Evolutionary conservation across 2,797 vertebrate genomes (phyloP), one percentile per base, ranked within the genome.

Genomic region (Ibycter americanus): DNA sequence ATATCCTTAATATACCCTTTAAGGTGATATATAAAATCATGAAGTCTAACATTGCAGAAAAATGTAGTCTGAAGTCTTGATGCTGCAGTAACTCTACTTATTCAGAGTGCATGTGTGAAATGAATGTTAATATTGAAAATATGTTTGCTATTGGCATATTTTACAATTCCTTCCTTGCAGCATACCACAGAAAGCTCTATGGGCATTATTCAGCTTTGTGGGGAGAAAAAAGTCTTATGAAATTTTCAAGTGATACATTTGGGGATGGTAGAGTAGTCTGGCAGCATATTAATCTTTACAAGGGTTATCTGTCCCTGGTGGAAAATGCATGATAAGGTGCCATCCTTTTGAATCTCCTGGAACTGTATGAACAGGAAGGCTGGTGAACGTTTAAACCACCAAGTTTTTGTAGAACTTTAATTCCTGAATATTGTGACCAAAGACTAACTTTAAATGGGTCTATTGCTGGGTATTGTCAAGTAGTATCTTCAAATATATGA

Each of bases 201-300:
- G 5, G 31, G 42, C 38, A 67, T 95, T 94, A 91, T 88, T 92
- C 72, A 92, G 54, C 72, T 76, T 79, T 86, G 76, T 29, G 36
- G 34, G 40, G 12, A 25, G 10, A 2, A 12, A 26, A 65, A 42
- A 5, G 20, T 59, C 49, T 72, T 89, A 81, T 81, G 76, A 95
- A 97, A 97, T 91, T 96, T 97, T 95, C 32, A 89, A 92, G 32
- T 32, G 31, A 68, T 83, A 36, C 55, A 71, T 91, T 95, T 83
- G 67, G 86, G 74, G 32, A 72, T 72, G 51, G 70, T 81, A 31
- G 70, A 67, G 47, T 58, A 72, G 67, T 36, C 74, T 91, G 89
- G 61, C 84, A 94, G 72, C 31, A 52, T 89, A 94, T 97, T 94
- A 76, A 87, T 96, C 94, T 93, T 93, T 81, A 76, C 38, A 58